Evolutionary conservation across 2,888 invertebrate species (phyloP).

Genomic region (Rhagium mordax): DNA sequence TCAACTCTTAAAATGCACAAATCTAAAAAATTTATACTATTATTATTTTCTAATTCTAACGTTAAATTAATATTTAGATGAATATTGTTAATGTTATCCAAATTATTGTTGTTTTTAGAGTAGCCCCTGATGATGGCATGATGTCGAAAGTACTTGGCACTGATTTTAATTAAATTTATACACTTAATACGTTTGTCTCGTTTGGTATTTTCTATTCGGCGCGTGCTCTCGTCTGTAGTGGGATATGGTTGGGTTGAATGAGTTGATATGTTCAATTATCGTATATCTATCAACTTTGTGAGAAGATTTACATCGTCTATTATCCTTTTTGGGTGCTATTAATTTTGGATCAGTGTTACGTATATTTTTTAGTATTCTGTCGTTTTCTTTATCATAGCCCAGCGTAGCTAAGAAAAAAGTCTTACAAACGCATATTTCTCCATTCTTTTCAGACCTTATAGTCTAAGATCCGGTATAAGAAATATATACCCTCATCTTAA

Average conservation of each 20-base stretch:
- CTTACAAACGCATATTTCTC: conserved; percentile 3
- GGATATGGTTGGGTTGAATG: conserved; percentile 27
- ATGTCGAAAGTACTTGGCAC: too few species aligned
- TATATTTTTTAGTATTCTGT: conserved; percentile 22
- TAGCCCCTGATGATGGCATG: too few species aligned
- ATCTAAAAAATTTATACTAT: too few species aligned
- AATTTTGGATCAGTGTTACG: not conserved
- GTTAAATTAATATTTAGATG: too few species aligned
- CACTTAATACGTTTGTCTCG: too few species aligned
- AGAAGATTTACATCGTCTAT: not conserved
- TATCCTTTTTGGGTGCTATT: conserved; percentile 11
- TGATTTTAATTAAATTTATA: too few species aligned
- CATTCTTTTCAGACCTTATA: not conserved
- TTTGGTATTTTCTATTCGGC: conserved; percentile 36
- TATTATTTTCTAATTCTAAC: too few species aligned
- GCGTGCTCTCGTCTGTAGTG: conserved; percentile 33
- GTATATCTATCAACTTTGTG: not conserved
- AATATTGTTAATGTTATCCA: too few species aligned
- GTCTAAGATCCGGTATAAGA: too few species aligned
- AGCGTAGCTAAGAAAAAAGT: conserved; percentile 17
- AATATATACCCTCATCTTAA: too few species aligned
- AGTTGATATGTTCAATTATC: not conserved
- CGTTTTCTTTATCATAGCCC: conserved; percentile 6
- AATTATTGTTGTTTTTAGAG: too few species aligned
- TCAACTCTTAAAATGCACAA: too few species aligned